Conservation (phyloP, 2,888 invertebrate genomes). For the Melanostoma mellinum region DNA sequence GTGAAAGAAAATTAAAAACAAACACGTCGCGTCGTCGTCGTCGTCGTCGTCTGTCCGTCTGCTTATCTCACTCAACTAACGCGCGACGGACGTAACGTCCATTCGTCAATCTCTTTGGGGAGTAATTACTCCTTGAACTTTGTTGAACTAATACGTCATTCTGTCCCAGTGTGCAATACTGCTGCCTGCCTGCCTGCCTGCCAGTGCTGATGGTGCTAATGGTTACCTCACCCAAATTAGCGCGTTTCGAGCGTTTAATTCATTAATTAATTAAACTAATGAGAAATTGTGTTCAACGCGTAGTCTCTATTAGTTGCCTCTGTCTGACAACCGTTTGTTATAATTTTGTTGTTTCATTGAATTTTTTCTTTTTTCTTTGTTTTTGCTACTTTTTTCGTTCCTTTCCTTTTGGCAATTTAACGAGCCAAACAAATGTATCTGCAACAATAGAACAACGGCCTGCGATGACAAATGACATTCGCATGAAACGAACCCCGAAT, state of each 20-base stretch:
- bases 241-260: conserved; percentile 62
- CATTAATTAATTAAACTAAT: conserved; percentile 73
- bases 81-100: not conserved
- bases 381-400: conserved; percentile 1
- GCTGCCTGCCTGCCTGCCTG: not conserved
- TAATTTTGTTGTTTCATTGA: not conserved
- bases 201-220: not conserved
- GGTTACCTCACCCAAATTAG: conserved; percentile 54
- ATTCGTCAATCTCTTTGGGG: conserved; percentile 28
- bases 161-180: conserved; percentile 1
- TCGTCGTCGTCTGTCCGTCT: not conserved
- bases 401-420: conserved; percentile 53
- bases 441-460: conserved; percentile 56
- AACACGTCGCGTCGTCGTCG: conserved; percentile 2
- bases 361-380: not conserved
- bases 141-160: conserved; percentile 63
- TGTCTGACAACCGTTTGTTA: conserved; percentile 27
- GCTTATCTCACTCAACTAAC: not conserved
- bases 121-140: conserved; percentile 51
- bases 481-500: conserved; percentile 38
- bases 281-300: conserved; percentile 68
- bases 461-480: conserved; percentile 63
- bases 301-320: conserved; percentile 60
- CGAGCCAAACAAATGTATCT: conserved; percentile 67
- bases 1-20: conserved; percentile 45